Evolutionary conservation across 2,888 invertebrate genomes (phyloP).

Genomic region (Blastobasis adustella): DNA sequence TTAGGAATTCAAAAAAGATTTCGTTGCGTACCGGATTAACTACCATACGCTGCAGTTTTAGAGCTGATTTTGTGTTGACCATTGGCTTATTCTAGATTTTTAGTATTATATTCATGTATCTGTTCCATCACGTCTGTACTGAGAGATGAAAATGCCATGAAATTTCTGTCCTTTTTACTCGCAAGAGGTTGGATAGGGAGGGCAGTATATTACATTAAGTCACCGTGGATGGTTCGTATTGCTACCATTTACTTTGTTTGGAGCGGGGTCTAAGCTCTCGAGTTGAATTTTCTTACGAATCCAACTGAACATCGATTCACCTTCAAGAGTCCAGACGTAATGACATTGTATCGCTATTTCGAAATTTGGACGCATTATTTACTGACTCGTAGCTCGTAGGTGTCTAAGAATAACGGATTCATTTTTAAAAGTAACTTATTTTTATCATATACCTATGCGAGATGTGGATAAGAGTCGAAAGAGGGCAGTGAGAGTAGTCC

Average conservation of each 20-base stretch:
- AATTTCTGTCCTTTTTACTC: slow-evolving; percentile 53
- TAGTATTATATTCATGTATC: slow-evolving; percentile 70
- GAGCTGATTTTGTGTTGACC: slow-evolving; percentile 41
- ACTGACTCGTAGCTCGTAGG: too few species aligned
- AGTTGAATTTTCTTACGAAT: slow-evolving; percentile 43
- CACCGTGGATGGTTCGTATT: slow-evolving; percentile 49
- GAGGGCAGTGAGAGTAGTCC: too few species aligned
- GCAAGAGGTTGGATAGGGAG: slow-evolving; percentile 46
- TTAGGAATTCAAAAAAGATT: slow-evolving; percentile 66
- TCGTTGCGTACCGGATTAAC: slow-evolving; percentile 11
- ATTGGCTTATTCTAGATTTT: slow-evolving; percentile 51
- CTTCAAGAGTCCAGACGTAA: slow-evolving; percentile 55
- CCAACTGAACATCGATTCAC: slow-evolving; percentile 49
- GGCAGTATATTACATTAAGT: slow-evolving; percentile 53
- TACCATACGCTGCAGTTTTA: slow-evolving; percentile 43
- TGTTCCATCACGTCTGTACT: slow-evolving; percentile 66
- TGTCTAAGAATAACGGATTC: too few species aligned
- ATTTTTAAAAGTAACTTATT: too few species aligned
- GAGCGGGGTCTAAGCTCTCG: slow-evolving; percentile 37
- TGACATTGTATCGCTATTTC: too few species aligned
- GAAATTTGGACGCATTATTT: too few species aligned
- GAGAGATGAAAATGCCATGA: slow-evolving; percentile 68
- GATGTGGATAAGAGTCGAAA: too few species aligned
- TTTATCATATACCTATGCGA: too few species aligned
- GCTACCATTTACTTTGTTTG: slow-evolving; percentile 56